Base-by-base conservation (phyloP, 2,113 vertebrate species). In the Oryzias javanicus region DNA sequence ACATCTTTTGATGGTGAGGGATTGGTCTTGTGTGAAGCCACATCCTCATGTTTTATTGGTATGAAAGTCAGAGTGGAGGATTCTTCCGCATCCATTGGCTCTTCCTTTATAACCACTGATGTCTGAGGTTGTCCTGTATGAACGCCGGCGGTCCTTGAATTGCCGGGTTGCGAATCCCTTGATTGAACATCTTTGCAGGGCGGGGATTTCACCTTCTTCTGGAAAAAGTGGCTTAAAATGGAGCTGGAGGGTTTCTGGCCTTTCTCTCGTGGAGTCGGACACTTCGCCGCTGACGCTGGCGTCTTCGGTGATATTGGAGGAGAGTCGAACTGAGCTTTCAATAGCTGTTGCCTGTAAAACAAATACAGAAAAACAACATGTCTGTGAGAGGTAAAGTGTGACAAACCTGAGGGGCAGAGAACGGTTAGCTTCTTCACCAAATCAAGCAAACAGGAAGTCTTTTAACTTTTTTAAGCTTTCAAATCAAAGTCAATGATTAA, bases 321-420 rank as follows among this genome's bases (percentile, higher is more conserved):
- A 27, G 93, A 85, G 25, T 94, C 92, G 62, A 92, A 76, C 53
- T 84, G 75, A 45, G 81, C 55, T 77, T 90, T 90, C 41, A 91
- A 84, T 77, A 97, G 86, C 76, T 89, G 90, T 51, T 92, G 86
- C 55, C 96, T 99, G 56, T 13, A 81, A 58, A 20, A 35, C 35
- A 35, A 4, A 15, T 5, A 49, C 2, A 50, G 2, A 55, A 29
- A 25, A n/a, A 41, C 35, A 16, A 18, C 6, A 2, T 49, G 18
- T 4, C 42, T 20, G 22, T 53, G 55, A 51, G 55, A 55, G 4
- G 4, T 10, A 52, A 52, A 29, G 24, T 15, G 12, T 25, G 5
- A 8, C 20, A 17, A 53, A n/a, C 20, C 17, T 10, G 17, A 18
- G 16, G 13, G 4, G 27, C 16, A 40, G 25, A 12, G 10, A 35